Percentiles rank a stretch among this genome's conserved stretches.
Evolutionary conservation across 2,888 invertebrate genomes (phyloP).

Genomic region (Netelia virgata): DNA sequence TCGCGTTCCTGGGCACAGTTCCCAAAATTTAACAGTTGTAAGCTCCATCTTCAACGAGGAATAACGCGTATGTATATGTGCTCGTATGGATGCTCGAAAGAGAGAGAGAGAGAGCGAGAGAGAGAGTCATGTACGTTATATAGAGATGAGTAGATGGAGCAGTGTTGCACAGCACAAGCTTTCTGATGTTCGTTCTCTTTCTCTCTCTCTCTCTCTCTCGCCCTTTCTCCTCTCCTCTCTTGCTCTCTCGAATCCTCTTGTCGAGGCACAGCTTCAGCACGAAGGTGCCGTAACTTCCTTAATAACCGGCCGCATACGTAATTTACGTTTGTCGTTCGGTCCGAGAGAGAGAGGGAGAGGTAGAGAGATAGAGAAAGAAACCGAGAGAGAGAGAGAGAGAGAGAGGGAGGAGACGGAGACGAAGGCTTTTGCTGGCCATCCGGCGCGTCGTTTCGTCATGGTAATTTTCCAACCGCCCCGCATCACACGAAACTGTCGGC

Average conservation of each 20-base stretch:
- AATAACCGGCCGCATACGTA: constrained; percentile 65
- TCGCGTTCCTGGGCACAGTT: constrained; percentile 23
- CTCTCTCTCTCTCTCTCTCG: not conserved
- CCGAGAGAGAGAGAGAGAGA: not conserved
- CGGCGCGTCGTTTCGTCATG: constrained; percentile 44
- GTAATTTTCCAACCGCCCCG: constrained; percentile 48
- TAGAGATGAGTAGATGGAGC: not conserved
- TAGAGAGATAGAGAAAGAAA: not conserved
- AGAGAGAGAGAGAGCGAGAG: too few relatives aligned
- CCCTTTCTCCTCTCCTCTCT: not conserved
- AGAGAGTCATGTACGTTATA: constrained; percentile 11
- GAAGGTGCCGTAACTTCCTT: constrained; percentile 62
- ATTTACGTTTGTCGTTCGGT: constrained; percentile 65
- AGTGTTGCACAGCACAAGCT: not conserved
- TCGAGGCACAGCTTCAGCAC: not conserved
- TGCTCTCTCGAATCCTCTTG: not conserved
- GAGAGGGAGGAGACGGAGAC: not conserved
- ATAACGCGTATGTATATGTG: constrained; percentile 4
- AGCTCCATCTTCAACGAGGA: constrained; percentile 13
- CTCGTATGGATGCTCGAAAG: not conserved
- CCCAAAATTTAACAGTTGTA: constrained; percentile 38
- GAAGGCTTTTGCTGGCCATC: constrained; percentile 30
- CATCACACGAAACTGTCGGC: not conserved
- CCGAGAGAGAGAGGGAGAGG: constrained; percentile 7
- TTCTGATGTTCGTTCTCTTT: not conserved